These are phyloP conservation scores for Cerceris ruficornis DNA, from an alignment of 2,888 invertebrate genomes.

Conservation along the genomic window DNA sequence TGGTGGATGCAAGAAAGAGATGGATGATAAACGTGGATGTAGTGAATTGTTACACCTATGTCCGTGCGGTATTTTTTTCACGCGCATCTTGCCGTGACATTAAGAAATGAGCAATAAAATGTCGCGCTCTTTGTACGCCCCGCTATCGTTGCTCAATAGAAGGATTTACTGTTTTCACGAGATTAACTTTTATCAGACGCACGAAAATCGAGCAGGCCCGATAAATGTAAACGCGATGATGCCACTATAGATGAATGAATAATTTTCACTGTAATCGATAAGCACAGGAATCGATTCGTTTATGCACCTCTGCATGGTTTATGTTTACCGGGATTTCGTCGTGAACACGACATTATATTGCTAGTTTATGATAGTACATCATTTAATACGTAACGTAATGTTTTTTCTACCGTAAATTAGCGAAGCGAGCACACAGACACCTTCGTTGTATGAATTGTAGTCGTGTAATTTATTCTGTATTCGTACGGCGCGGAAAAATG, in stretches of 20 bases:
- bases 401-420: slow-evolving; percentile 50
- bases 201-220: slow-evolving; percentile 1
- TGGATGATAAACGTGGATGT: slow-evolving; percentile 44
- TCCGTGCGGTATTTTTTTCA: slow-evolving; percentile 58
- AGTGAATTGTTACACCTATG: slow-evolving; percentile 60
- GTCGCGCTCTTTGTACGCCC: slow-evolving; percentile 44
- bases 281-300: slow-evolving; percentile 5
- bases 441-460: slow-evolving; percentile 52
- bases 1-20: slow-evolving; percentile 9
- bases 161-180: slow-evolving; percentile 11
- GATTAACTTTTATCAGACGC: slow-evolving; percentile 12
- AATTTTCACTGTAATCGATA: background rate
- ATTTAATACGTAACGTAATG: slow-evolving; percentile 35
- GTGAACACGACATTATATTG: slow-evolving; percentile 55
- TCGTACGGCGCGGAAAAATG: slow-evolving; percentile 53
- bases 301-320: slow-evolving; percentile 23
- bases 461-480: slow-evolving; percentile 51
- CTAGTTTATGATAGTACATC: slow-evolving; percentile 34
- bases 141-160: slow-evolving; percentile 42
- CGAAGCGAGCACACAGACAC: slow-evolving; percentile 32
- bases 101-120: slow-evolving; percentile 53
- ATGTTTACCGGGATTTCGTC: slow-evolving; percentile 34
- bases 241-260: background rate
- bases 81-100: slow-evolving; percentile 57
- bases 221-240: slow-evolving; percentile 2